Evolutionary conservation across 2,888 invertebrate species (phyloP), one percentile per base, ranked within the genome.

Genomic region (Taenaris catops): DNA sequence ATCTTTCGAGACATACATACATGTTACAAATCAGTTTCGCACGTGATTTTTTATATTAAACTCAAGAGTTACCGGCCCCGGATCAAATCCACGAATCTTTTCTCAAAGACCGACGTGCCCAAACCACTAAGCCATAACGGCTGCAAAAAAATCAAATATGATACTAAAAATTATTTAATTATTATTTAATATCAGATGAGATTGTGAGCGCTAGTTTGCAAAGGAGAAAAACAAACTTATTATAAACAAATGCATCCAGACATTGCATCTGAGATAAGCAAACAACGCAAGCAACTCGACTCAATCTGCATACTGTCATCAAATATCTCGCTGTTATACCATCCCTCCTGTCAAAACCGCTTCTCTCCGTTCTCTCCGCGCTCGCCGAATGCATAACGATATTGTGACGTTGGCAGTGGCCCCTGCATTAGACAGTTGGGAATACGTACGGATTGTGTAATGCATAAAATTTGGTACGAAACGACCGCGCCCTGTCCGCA

Each of bases 381-480:
- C 38, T 42, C 25, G 37, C 43, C 35, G 44, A 43, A 48, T 45
- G 49, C 48, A 49, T 39, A 44, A 48, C 48, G 38, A 43, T 46
- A 48, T 49, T 49, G 45, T 42, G 49, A 49, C 48, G 41, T 40
- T 7, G 41, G 34, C 41, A 31, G 41, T 41, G 35, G 39, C 41
- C 39, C 32, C 41, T 50, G 50, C 39, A 47, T 43, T 40, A 45
- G 46, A 50, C 49, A 45, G 46, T 31, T 37, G 46, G 38, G 47
- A 45, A 43, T 45, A 42, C 34, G 35, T 20, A 43, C 36, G 23
- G 37, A 25, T 39, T 42, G 45, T 51, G 48, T 57, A 57, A 58
- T 57, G 58, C 58, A 58, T 56, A 58, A 52, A 54, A 57, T 58
- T 57, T 55, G 44, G 41, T 48, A 41, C 44, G 35, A 31, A 37